phyloP scores from a whole-genome alignment of 2,888 invertebrate species.

The Drosophila robusta region DNA sequence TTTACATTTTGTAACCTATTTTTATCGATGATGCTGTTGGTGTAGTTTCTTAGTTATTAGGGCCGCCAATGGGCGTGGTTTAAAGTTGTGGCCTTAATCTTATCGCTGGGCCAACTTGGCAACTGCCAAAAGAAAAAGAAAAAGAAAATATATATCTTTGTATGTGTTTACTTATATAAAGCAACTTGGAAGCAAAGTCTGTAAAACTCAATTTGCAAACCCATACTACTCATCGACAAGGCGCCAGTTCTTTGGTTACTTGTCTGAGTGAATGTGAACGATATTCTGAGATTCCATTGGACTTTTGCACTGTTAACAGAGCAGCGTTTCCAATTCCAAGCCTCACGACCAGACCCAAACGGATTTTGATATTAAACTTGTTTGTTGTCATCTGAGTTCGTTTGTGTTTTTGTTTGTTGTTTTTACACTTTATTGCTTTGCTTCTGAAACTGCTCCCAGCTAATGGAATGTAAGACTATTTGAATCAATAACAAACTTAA shows the following conservation, averaged over 20 bases:
- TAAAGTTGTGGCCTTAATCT: conserved; percentile 22
- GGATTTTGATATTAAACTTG: not conserved
- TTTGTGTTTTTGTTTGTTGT: not conserved
- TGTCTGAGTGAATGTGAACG: not conserved
- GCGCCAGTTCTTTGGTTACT: conserved; percentile 4
- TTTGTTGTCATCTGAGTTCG: not conserved
- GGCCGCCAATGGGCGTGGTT: conserved; percentile 3
- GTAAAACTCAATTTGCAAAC: not conserved
- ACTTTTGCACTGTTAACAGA: not conserved
- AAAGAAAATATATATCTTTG: not conserved
- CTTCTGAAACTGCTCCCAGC: not conserved
- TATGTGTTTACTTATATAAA: not conserved
- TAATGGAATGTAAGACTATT: not conserved
- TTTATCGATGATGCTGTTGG: conserved; percentile 6
- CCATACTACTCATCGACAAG: not conserved
- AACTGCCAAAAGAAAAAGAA: not conserved
- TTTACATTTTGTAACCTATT: not conserved
- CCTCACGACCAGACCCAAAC: not conserved
- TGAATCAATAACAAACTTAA: too few species aligned
- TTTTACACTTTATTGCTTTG: too few species aligned
- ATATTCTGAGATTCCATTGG: not conserved
- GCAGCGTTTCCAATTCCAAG: not conserved
- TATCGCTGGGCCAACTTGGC: conserved; percentile 30
- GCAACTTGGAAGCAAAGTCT: conserved; percentile 1
- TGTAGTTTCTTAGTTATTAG: too few species aligned